Base-by-base conservation (phyloP, 2,888 invertebrate genomes). In the Lepidochitona cinerea region DNA sequence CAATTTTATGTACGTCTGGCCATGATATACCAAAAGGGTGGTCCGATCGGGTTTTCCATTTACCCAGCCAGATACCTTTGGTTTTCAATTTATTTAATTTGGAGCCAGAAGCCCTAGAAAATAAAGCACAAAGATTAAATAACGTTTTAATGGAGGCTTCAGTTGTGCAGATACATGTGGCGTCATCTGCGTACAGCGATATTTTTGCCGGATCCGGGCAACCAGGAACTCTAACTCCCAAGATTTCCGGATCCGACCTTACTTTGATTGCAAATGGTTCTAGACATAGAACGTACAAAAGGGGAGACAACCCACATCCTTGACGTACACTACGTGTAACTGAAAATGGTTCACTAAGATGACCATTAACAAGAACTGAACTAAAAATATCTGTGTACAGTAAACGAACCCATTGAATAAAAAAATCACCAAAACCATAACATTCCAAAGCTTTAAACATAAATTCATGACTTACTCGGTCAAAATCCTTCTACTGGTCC, bases 401-500 rank as follows among this genome's bases (percentile, higher is more conserved):
- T 18, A 70, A 12, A n/a, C 37, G n/a, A 37, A 70, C 59, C 70
- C 70, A 70, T n/a, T 37, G n/a, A 36, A 70, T 59, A 64, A 70
- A 70, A 14, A 64, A 70, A 14, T n/a, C 9, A 23, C 70, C 70
- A 64, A 64, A 59, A 36, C 36, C 36, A 70, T 59, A 70, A 3
- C 33, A 18, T 36, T 59, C 26, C 12, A 64, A 36, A 37, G 54
- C 35, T 14, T 7, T 9, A 64, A 70, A 59, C 36, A 70, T 18
- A 33, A 70, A 70, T n/a, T 32, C 53, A 59, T 54, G 54, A 37
- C 54, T 70, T 5, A 73, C 73, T 35, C 73, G 23, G 23, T 73
- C 73, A 37, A 73, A 70, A 3, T 70, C 73, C 35, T 73, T 73
- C 36, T 65, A 59, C 41, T 73, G 70, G 52, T 73, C 73, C 7